Evolutionary conservation across 2,797 vertebrate species (phyloP).

Genomic region (Octomys mimax): DNA sequence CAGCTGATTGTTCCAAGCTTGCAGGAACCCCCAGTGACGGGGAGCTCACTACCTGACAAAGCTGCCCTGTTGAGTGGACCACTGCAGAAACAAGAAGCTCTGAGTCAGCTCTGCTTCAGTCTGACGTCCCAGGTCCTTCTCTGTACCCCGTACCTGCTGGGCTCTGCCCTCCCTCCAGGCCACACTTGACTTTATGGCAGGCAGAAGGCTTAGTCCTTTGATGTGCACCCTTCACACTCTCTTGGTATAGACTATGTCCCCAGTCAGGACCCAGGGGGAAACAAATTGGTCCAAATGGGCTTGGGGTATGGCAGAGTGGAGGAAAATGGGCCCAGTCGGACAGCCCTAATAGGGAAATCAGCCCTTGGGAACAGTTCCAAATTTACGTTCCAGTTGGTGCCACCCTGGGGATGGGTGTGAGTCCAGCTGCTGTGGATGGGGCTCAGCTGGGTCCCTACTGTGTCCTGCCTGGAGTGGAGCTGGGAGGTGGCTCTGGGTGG

Average conservation of each 20-base stretch:
- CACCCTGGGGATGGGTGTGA: not conserved
- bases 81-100: not conserved
- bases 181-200: not conserved
- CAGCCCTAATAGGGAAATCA: rapidly evolving
- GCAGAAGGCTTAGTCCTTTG: not conserved
- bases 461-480: not conserved
- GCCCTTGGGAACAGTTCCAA: not conserved
- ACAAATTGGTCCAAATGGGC: not conserved
- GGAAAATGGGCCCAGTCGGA: too few relatives aligned
- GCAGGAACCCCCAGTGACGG: not conserved
- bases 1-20: not conserved
- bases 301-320: not conserved
- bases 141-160: rapidly evolving
- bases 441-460: not conserved
- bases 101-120: not conserved
- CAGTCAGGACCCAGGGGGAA: not conserved
- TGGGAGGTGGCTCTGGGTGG: not conserved
- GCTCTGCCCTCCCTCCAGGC: not conserved
- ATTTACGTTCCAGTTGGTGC: not conserved
- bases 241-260: not conserved
- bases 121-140: too few relatives aligned
- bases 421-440: not conserved
- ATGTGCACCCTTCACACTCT: not conserved
- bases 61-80: not conserved
- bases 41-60: not conserved